phyloP scores from a whole-genome alignment of 2,888 invertebrate genomes.

The Coelinius sp. region DNA sequence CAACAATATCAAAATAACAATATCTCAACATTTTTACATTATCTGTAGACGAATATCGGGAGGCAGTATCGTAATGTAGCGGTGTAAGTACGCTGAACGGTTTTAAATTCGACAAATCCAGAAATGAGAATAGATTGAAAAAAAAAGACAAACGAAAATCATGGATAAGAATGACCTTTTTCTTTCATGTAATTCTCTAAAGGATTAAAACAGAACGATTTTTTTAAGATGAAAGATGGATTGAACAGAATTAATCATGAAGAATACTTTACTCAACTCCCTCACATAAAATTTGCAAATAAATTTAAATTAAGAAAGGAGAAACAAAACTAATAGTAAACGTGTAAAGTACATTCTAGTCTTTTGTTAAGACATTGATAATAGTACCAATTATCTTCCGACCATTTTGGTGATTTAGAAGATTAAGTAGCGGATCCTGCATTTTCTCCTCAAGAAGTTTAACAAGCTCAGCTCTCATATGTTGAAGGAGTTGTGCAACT shows the following conservation, averaged over 20 bases:
- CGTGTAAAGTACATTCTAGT: too few species aligned
- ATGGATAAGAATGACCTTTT: too few species aligned
- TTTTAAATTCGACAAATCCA: too few species aligned
- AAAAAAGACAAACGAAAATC: neutral
- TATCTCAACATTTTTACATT: neutral
- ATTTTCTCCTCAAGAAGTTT: constrained; percentile 88
- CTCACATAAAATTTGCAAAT: neutral
- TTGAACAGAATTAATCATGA: too few species aligned
- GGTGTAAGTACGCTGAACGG: too few species aligned
- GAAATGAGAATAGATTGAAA: too few species aligned
- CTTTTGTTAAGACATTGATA: constrained; percentile 77
- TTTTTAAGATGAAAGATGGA: too few species aligned
- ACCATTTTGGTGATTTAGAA: constrained; percentile 82
- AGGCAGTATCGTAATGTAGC: neutral
- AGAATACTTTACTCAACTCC: too few species aligned
- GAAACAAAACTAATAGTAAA: neutral
- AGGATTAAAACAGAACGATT: too few species aligned
- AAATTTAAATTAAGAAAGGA: neutral
- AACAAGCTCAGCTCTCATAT: constrained; percentile 82
- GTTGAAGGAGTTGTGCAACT: constrained; percentile 87
- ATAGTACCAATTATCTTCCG: constrained; percentile 84
- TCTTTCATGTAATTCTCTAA: too few species aligned
- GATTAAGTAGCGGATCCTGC: constrained; percentile 82
- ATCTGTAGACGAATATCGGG: neutral
- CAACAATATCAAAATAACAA: neutral